Base-by-base conservation (phyloP, 2,113 vertebrate genomes). In the Pomatostomus ruficeps region DNA sequence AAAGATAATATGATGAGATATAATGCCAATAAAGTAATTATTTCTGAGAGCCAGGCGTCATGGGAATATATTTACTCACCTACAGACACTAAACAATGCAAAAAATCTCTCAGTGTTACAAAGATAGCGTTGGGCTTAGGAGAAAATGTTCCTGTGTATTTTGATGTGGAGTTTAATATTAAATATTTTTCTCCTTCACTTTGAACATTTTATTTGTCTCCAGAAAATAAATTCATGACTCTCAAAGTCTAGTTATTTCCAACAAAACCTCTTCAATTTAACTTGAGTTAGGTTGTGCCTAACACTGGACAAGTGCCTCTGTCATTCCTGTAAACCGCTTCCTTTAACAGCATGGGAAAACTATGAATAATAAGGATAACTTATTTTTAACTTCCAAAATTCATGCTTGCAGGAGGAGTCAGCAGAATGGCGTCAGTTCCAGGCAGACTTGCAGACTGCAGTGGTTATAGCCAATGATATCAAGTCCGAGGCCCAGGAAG, bases 401-500 rank as follows among this genome's bases (percentile, higher is more conserved):
- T 29, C 8, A 12, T 25, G 61, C 71, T 77, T 46, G 4, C 42
- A 99, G 99, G 99, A 99, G 95, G 99, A 99, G 90, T 99, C 99
- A 7, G 99, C 99, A 7, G 99, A 99, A 52, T 99, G 99, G 99
- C 98, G 99, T 57, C 99, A 99, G 97, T 99, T 99, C 96, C 99
- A 99, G 95, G 99, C 99, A 31, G 99, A 99, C 81, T 98, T 99
- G 51, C 99, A 99, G 97, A 99, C 99, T 2, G 99, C 99, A 1
- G 99, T 99, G 59, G 99, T 99, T 48, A 99, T 99, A 43, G 99
- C 99, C 21, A 99, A 99, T 14, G 99, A 99, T 55, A 99, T 99
- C 76, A 99, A 99, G 85, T 99, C 99, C 0, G 99, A 99, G 95
- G 99, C 99, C 7, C 99, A 99, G 94, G 99, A 99, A 43, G 99